phyloP scores from a whole-genome alignment of 2,113 vertebrate species.

The Platysteira castanea region DNA sequence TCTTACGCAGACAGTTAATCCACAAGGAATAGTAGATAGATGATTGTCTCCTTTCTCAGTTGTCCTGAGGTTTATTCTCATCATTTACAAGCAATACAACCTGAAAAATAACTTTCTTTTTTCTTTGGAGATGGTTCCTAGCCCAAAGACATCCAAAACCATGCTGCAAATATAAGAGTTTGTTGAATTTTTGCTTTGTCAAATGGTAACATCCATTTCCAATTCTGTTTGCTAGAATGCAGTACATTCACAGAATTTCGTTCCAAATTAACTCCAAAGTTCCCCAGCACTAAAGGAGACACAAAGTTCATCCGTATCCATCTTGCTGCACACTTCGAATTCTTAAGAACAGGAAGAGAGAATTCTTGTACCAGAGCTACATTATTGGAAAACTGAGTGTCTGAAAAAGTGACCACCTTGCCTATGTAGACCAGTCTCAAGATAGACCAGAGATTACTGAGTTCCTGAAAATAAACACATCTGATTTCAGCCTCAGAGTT shows the following conservation, averaged over 20 bases:
- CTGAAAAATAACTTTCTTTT: background rate
- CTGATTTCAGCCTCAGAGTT: background rate
- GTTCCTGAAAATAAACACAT: background rate
- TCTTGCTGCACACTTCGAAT: background rate
- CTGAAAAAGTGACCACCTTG: background rate
- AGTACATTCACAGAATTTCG: background rate
- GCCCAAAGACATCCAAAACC: background rate
- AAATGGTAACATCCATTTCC: background rate
- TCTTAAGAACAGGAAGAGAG: background rate
- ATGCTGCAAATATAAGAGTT: background rate
- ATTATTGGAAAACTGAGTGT: background rate
- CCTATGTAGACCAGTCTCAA: background rate
- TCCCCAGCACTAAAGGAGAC: background rate
- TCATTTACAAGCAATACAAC: background rate
- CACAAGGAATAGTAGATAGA: background rate
- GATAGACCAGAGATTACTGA: background rate
- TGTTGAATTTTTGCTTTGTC: background rate
- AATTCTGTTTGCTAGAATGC: background rate
- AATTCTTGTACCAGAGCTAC: background rate
- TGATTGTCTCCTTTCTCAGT: background rate
- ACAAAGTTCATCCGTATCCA: background rate
- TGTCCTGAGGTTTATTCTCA: background rate
- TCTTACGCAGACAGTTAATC: background rate
- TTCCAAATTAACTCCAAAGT: background rate
- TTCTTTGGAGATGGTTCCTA: background rate